phyloP scores from a whole-genome alignment of 2,113 vertebrate genomes.

The Cyprinus carpio region DNA sequence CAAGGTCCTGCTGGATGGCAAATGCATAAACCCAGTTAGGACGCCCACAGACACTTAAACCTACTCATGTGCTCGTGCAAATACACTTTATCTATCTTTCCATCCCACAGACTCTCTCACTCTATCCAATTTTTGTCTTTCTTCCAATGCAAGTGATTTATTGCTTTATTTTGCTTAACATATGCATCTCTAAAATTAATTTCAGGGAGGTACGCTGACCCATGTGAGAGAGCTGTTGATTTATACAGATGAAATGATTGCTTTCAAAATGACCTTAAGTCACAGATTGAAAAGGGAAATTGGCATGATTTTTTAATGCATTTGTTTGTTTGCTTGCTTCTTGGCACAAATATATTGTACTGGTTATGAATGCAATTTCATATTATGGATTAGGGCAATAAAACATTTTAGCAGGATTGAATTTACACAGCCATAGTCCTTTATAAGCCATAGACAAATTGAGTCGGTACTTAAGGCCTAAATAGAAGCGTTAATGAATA shows the following conservation, averaged over 20 bases:
- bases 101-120: constrained; percentile 6
- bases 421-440: constrained; percentile 30
- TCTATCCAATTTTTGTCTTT: background rate
- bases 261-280: constrained; percentile 42
- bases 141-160: constrained; percentile 27
- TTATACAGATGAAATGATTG: constrained; percentile 37
- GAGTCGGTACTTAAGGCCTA: constrained; percentile 6
- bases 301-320: constrained; percentile 34
- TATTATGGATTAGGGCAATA: constrained; percentile 43
- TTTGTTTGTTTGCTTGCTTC: constrained; percentile 31
- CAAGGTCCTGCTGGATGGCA: constrained; percentile 39
- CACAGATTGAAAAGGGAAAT: constrained; percentile 30
- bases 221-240: constrained; percentile 34
- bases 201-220: constrained; percentile 15
- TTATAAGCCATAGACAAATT: constrained; percentile 48
- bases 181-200: constrained; percentile 46
- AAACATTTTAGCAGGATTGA: constrained; percentile 8
- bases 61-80: background rate
- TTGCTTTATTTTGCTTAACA: constrained; percentile 50
- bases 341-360: constrained; percentile 35
- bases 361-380: constrained; percentile 28
- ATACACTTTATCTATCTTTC: constrained; percentile 7
- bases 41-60: background rate
- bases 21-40: constrained; percentile 28
- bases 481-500: constrained; percentile 43